Evolutionary conservation across 1,140 invertebrate species (phyloP), one percentile per base, ranked within the genome.

Genomic region (Papilio xuthus): DNA sequence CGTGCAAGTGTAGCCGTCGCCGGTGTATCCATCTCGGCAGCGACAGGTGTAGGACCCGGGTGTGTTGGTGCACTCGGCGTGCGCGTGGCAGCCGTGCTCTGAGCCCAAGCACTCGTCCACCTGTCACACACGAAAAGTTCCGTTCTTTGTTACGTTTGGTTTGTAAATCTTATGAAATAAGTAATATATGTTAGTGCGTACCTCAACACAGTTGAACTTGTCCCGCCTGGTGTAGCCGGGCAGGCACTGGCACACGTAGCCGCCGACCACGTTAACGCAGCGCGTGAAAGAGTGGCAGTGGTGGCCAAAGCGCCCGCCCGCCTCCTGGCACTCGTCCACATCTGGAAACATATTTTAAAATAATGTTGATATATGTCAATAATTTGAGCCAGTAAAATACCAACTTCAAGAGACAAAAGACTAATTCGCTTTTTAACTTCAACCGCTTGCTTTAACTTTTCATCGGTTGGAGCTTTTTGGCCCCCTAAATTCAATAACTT

Each of bases 41-140:
- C 95, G 93, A 91, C 98, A 99, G 71, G 95, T 95, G 93, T 97
- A 98, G 79, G 96, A 97, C 56, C 98, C 98, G 78, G 96, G 95
- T 42, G 97, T 97, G 94, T 99, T 99, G 79, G 96, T 95, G 93
- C 98, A 99, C 47, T 95, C 95, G 7, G 98, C 97, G 89, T 97
- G 95, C 75, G 94, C 88, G 91, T 98, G 95, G 90, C 98, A 98
- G 75, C 94, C 91, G 90, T 97, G 96, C 74, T 95, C 94, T 28
- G 95, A 95, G 8, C 94, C 95, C 78, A 94, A 92, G 85, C 97
- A 98, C 91, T 98, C 97, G 89, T 98, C 96, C 77, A 97, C 89
- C 90, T 92, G 78, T 12, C 82, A 78, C 20, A 75, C 12, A 69
- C 47, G 60, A n/a, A 13, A 37, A 26, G 13, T 1, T n/a, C 18